Conservation (phyloP, 2,888 invertebrate species). For the Mythimna impura region DNA sequence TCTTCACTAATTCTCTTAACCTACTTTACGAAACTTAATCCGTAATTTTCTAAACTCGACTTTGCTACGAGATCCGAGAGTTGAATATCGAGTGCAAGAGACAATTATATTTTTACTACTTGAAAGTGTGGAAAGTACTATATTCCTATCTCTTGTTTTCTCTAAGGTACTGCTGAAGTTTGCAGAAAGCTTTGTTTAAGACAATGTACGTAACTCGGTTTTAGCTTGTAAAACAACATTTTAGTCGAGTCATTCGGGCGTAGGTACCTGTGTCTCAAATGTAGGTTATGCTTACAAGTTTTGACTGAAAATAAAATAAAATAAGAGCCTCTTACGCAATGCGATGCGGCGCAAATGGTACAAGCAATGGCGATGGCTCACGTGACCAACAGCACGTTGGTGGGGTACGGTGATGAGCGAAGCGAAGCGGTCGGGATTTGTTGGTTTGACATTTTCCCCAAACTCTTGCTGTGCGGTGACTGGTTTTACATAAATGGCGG, state of each 20-base stretch:
- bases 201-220: conserved; percentile 57
- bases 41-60: conserved; percentile 45
- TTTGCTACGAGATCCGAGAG: conserved; percentile 35
- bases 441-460: too few relatives aligned
- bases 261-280: conserved; percentile 7
- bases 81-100: conserved; percentile 33
- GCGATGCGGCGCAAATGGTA: too few relatives aligned
- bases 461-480: too few relatives aligned
- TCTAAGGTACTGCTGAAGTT: conserved; percentile 59
- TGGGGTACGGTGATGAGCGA: too few relatives aligned
- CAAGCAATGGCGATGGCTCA: too few relatives aligned
- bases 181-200: conserved; percentile 57
- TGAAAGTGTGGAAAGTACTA: conserved; percentile 55
- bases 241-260: conserved; percentile 17
- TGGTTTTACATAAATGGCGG: too few relatives aligned
- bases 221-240: conserved; percentile 37
- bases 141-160: conserved; percentile 60
- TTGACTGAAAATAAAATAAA: neutral
- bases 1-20: conserved; percentile 42
- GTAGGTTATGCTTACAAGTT: neutral
- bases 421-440: too few relatives aligned
- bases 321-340: neutral
- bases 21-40: conserved; percentile 39
- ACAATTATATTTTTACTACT: conserved; percentile 64
- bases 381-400: too few relatives aligned